Conservation (phyloP, 2,888 invertebrate genomes). For the Liopterus haemorrhoidalis region DNA sequence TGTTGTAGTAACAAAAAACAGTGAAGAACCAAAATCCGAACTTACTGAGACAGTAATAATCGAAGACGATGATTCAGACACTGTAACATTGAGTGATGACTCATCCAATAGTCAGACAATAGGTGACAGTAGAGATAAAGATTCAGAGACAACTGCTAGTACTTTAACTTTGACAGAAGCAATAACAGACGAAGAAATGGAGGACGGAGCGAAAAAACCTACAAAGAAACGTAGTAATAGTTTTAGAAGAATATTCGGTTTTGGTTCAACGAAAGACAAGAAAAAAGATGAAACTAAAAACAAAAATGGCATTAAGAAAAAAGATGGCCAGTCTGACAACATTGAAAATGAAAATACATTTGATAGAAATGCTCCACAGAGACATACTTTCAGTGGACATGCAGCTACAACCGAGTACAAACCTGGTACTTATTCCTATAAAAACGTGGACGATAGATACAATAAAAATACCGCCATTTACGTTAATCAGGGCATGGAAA, state of each 20-base stretch:
- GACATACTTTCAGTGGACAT: conserved; percentile 33
- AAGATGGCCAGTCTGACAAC: conserved; percentile 32
- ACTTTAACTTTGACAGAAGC: too few relatives aligned
- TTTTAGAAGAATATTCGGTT: conserved; percentile 39
- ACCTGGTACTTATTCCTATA: conserved; percentile 13
- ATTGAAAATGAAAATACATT: conserved; percentile 42
- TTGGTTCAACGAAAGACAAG: conserved; percentile 40
- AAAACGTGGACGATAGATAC: conserved; percentile 13
- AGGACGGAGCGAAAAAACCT: conserved; percentile 28
- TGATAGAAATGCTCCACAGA: conserved; percentile 36
- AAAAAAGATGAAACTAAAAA: conserved; percentile 39
- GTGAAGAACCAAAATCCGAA: too few relatives aligned
- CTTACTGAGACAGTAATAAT: too few relatives aligned
- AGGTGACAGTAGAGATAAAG: too few relatives aligned
- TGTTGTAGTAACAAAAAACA: too few relatives aligned
- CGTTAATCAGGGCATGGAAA: conserved; percentile 9
- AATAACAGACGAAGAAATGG: conserved; percentile 39
- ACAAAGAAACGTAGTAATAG: conserved; percentile 41
- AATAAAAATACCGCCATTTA: conserved; percentile 10
- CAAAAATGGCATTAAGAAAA: conserved; percentile 29
- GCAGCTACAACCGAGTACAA: conserved; percentile 8
- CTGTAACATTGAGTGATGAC: too few relatives aligned
- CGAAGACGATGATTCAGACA: too few relatives aligned
- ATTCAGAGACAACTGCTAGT: too few relatives aligned
- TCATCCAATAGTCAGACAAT: too few relatives aligned